A percentile compares a stretch with the other conserved stretches of the same genome.
Conservation (phyloP, 2,888 invertebrate genomes). For the Netelia inedita region DNA sequence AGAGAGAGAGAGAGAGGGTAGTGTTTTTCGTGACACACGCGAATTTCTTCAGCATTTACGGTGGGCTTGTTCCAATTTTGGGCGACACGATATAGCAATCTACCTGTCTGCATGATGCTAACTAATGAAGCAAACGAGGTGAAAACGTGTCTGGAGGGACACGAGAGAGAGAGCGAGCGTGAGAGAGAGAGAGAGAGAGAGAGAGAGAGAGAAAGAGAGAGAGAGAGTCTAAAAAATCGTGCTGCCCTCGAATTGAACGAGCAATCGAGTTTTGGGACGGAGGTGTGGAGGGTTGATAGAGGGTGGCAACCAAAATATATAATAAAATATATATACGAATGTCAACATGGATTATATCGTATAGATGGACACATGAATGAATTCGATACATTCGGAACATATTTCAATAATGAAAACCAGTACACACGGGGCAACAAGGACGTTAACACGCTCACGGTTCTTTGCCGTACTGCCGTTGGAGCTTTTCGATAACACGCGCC, state of each 20-base stretch:
- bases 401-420: constrained; percentile 64
- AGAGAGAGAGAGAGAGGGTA: constrained; percentile 7
- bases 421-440: constrained; percentile 47
- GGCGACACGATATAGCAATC: constrained; percentile 21
- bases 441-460: constrained; percentile 32
- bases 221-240: constrained; percentile 43
- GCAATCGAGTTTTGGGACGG: constrained; percentile 48
- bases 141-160: constrained; percentile 31
- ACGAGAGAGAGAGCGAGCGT: neutral
- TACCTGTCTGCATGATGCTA: constrained; percentile 41
- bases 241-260: constrained; percentile 41
- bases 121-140: constrained; percentile 63
- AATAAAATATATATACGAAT: neutral
- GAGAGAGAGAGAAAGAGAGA: constrained; percentile 13
- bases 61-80: constrained; percentile 39
- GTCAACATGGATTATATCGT: constrained; percentile 15
- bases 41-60: constrained; percentile 43
- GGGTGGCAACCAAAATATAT: constrained; percentile 13
- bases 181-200: constrained; percentile 4
- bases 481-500: constrained; percentile 58
- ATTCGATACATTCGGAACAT: constrained; percentile 57
- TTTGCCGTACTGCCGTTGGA: constrained; percentile 1
- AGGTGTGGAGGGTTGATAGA: constrained; percentile 34
- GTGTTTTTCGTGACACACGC: constrained; percentile 13
- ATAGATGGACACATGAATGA: neutral